Conservation (phyloP, 2,113 vertebrate species). For the Sinosuthora webbiana region DNA sequence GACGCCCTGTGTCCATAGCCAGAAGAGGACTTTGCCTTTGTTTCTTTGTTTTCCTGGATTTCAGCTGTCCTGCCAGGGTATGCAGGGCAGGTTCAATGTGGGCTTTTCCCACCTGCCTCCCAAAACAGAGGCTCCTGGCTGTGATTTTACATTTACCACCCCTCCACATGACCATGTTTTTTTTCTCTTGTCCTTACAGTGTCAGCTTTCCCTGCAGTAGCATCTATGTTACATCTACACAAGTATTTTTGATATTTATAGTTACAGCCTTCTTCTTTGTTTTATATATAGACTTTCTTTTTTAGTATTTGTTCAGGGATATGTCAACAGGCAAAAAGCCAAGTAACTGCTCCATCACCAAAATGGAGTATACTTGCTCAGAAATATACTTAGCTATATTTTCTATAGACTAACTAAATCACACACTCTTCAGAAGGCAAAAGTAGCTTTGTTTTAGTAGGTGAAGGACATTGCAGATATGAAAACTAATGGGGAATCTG, state of each 20-base stretch:
- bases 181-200: not conserved
- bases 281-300: not conserved
- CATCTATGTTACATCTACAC: not conserved
- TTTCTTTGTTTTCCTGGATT: not conserved
- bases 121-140: not conserved
- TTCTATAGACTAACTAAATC: not conserved
- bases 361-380: not conserved
- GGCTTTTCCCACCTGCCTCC: not conserved
- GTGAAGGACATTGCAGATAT: not conserved
- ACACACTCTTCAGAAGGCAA: not conserved
- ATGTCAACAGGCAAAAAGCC: not conserved
- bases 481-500: not conserved
- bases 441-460: not conserved
- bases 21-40: not conserved
- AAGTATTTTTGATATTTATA: not conserved
- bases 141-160: not conserved
- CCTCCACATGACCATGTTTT: not conserved
- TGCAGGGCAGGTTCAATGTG: fast-evolving
- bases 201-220: not conserved
- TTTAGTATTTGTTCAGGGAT: not conserved
- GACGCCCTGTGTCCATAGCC: not conserved
- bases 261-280: not conserved
- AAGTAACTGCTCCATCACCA: not conserved
- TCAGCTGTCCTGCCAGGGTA: not conserved
- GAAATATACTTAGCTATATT: not conserved